phyloP scores from a whole-genome alignment of 2,888 invertebrate genomes.

The Neelides folsomi region DNA sequence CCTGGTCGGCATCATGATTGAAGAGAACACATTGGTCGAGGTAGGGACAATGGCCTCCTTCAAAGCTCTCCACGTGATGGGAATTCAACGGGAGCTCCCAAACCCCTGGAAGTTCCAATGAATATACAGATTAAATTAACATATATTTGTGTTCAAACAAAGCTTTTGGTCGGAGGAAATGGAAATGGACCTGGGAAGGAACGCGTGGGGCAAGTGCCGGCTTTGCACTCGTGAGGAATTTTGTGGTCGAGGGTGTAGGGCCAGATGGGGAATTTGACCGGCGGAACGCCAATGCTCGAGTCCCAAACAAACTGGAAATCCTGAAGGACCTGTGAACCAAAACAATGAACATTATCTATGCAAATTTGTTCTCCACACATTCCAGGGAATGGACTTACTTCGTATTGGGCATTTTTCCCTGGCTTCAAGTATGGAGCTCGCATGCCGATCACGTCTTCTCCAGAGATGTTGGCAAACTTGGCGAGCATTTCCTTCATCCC shows the following conservation, averaged over 20 bases:
- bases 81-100: constrained; percentile 87
- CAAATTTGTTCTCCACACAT: no score
- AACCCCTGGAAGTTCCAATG: no score
- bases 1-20: constrained; percentile 56
- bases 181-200: constrained; percentile 58
- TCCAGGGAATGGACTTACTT: constrained; percentile 44
- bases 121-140: no score
- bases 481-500: constrained; percentile 79
- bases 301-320: constrained; percentile 88
- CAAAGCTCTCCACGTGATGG: constrained; percentile 72
- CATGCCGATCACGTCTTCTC: constrained; percentile 70
- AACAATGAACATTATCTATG: neutral
- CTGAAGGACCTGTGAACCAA: constrained; percentile 58
- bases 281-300: constrained; percentile 77
- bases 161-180: no score
- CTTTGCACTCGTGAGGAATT: constrained; percentile 83
- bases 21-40: constrained; percentile 83
- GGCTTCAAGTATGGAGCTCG: constrained; percentile 81
- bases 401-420: constrained; percentile 82
- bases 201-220: constrained; percentile 78
- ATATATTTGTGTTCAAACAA: no score
- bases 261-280: constrained; percentile 68
- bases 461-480: constrained; percentile 67
- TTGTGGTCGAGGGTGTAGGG: constrained; percentile 88
- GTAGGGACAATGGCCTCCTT: constrained; percentile 84